Percentiles rank a stretch among this genome's conserved stretches.
Conservation (phyloP, 2,797 vertebrate species). For the Etheostoma nigrum region DNA sequence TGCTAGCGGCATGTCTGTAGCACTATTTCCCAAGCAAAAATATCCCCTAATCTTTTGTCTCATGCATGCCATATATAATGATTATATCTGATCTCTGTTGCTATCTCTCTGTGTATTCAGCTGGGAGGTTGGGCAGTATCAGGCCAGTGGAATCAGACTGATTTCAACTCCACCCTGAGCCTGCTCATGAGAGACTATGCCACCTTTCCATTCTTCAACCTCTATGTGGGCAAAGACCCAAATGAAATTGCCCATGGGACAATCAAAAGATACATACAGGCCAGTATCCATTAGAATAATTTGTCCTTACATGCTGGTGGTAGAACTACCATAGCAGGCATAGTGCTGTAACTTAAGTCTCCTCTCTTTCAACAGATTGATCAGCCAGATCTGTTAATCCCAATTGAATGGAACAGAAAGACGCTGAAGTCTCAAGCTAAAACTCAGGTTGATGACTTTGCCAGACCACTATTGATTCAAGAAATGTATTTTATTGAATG, state of each 20-base stretch:
- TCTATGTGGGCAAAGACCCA: constrained; percentile 85
- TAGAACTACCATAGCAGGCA: background rate
- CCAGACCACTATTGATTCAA: background rate
- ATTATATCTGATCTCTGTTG: background rate
- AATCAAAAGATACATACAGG: constrained; percentile 77
- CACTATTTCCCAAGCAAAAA: no score
- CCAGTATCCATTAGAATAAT: constrained; percentile 17
- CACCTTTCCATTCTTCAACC: constrained; percentile 94
- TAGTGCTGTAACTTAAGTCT: constrained; percentile 36
- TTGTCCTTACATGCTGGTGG: background rate
- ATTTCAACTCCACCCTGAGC: constrained; percentile 91
- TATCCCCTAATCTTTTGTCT: no score
- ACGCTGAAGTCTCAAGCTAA: constrained; percentile 82
- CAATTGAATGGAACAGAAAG: constrained; percentile 84
- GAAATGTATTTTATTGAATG: constrained; percentile 10
- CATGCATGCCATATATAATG: background rate
- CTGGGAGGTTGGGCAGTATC: constrained; percentile 91
- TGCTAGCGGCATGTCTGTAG: background rate
- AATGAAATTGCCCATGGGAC: constrained; percentile 67
- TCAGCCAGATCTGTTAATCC: constrained; percentile 92
- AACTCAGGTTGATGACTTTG: constrained; percentile 79
- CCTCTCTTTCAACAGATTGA: constrained; percentile 87
- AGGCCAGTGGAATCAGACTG: constrained; percentile 79
- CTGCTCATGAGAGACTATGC: constrained; percentile 90
- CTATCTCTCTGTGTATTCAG: constrained; percentile 68